Conservation (phyloP, 2,888 invertebrate species). For the Agonopterix heracliana region DNA sequence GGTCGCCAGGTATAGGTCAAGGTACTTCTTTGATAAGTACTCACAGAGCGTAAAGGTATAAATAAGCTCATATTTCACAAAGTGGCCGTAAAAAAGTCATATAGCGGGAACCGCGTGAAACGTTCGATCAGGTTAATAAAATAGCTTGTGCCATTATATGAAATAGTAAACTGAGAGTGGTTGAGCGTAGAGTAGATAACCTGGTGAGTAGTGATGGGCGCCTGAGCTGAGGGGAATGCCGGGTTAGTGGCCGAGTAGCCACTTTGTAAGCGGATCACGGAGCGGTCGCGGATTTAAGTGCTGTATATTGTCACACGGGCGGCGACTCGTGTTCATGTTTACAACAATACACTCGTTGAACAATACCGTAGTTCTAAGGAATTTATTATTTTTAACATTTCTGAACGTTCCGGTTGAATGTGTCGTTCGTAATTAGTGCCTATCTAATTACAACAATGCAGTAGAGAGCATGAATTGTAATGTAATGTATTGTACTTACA, state of each 20-base stretch:
- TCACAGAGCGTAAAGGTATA: too few relatives aligned
- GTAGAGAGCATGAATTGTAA: background rate
- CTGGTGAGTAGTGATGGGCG: background rate
- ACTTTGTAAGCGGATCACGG: conserved; percentile 35
- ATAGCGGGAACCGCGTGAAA: conserved; percentile 21
- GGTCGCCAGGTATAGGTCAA: background rate
- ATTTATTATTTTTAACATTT: too few relatives aligned
- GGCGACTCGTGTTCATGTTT: conserved; percentile 28
- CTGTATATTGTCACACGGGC: conserved; percentile 12
- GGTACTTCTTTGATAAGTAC: background rate
- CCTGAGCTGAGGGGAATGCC: conserved; percentile 2
- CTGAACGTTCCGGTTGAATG: too few relatives aligned
- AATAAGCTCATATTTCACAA: conserved; percentile 23
- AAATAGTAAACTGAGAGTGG: conserved; percentile 18
- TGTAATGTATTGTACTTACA: conserved; percentile 80
- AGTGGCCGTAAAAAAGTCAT: conserved; percentile 21
- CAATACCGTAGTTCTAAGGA: too few relatives aligned
- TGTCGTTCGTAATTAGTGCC: too few relatives aligned
- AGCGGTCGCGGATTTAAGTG: conserved; percentile 30
- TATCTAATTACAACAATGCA: too few relatives aligned
- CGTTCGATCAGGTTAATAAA: conserved; percentile 30
- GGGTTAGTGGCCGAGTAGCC: conserved; percentile 24
- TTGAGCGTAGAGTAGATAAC: background rate
- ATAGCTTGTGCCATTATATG: conserved; percentile 14
- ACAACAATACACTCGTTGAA: conserved; percentile 10